Percentiles rank a stretch among this genome's conserved stretches.
phyloP scores from a whole-genome alignment of 2,113 vertebrate genomes.

The Boulengerochromis microlepis region DNA sequence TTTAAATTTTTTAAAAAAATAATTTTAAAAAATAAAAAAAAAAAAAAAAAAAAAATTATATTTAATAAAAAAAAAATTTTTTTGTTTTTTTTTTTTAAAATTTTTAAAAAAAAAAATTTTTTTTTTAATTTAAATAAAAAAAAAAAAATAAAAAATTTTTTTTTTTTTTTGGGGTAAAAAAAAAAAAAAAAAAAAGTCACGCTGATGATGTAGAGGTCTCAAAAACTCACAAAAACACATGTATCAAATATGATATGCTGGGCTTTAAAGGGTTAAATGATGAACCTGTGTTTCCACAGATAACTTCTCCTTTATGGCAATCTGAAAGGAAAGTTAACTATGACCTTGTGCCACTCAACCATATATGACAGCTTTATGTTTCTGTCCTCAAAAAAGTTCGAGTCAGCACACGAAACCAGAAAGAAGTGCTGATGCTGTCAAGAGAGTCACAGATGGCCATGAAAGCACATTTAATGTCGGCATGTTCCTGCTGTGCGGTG shows the following conservation, averaged over 20 bases:
- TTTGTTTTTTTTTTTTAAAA: too few relatives aligned
- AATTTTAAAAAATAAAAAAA: too few relatives aligned
- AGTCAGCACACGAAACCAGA: slow-evolving; percentile 4
- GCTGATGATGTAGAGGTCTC: neutral
- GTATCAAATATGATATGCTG: neutral
- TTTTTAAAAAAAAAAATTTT: too few relatives aligned
- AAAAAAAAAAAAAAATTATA: too few relatives aligned
- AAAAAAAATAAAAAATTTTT: too few relatives aligned
- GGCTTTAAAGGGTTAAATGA: neutral
- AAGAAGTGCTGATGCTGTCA: slow-evolving; percentile 6
- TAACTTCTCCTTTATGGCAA: neutral
- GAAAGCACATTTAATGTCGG: neutral
- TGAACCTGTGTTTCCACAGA: neutral
- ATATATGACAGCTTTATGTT: neutral
- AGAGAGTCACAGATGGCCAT: neutral
- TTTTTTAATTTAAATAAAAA: too few relatives aligned
- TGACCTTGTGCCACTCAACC: neutral
- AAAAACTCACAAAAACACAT: neutral
- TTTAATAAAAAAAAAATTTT: too few relatives aligned
- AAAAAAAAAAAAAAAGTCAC: neutral
- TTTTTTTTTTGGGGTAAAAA: neutral
- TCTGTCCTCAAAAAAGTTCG: neutral
- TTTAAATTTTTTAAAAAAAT: too few relatives aligned
- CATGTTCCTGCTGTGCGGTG: neutral
- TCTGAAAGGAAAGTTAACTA: neutral